Percentiles rank a stretch among this genome's conserved stretches.
Evolutionary conservation across 2,797 vertebrate species (phyloP).

Genomic region (Cyclura pinguis): DNA sequence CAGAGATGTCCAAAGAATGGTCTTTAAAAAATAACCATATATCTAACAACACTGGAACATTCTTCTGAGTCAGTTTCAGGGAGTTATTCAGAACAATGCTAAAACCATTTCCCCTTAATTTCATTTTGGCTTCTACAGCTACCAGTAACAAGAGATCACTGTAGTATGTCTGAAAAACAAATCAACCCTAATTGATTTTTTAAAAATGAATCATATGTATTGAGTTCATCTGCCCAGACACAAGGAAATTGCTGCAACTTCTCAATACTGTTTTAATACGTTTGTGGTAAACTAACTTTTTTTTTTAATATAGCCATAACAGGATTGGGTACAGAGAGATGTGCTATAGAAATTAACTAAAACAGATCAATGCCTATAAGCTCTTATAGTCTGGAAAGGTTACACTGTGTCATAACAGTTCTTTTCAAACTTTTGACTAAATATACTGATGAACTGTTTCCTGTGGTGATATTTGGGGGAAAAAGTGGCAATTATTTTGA

Average conservation of each 20-base stretch:
- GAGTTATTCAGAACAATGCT: not conserved
- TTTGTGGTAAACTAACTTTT: slow-evolving; percentile 24
- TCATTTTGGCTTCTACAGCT: slow-evolving; percentile 27
- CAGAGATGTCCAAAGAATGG: not conserved
- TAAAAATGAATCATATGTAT: not conserved
- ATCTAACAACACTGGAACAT: not conserved
- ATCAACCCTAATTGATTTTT: not conserved
- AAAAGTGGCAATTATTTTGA: not conserved
- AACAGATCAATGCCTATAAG: not conserved
- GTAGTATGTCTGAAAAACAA: slow-evolving; percentile 32
- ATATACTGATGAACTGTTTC: not conserved
- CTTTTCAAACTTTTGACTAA: slow-evolving; percentile 23
- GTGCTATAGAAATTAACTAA: slow-evolving; percentile 34
- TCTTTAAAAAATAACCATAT: not conserved
- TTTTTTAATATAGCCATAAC: slow-evolving; percentile 11
- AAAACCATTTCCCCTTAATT: slow-evolving; percentile 12
- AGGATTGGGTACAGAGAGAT: slow-evolving; percentile 19
- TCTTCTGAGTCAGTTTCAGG: slow-evolving; percentile 20
- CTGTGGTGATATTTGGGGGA: slow-evolving; percentile 25
- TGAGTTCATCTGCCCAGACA: not conserved
- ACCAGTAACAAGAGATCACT: slow-evolving; percentile 8
- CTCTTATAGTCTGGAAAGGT: slow-evolving; percentile 35
- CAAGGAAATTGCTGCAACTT: slow-evolving; percentile 31
- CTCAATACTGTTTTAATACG: slow-evolving; percentile 7
- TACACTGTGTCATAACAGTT: slow-evolving; percentile 25